Conservation (phyloP, 2,113 vertebrate genomes). For the Aramus guarauna region DNA sequence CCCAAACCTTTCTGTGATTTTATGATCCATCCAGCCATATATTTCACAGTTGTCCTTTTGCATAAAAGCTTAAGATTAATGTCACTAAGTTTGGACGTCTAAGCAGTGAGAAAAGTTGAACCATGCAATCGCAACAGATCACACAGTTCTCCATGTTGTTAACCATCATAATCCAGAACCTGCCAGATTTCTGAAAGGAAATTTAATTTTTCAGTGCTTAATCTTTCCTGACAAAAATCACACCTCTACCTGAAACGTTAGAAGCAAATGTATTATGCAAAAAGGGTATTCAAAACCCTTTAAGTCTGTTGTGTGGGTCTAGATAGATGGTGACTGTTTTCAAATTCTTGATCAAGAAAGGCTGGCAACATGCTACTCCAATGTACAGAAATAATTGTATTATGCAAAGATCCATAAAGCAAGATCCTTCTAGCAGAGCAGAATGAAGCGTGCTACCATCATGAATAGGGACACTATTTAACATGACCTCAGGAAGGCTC, state of each 20-base stretch:
- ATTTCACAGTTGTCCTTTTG: not conserved
- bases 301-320: not conserved
- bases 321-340: not conserved
- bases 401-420: not conserved
- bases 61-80: not conserved
- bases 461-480: not conserved
- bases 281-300: not conserved
- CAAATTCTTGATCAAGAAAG: not conserved
- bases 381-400: not conserved
- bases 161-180: not conserved
- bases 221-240: not conserved
- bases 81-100: not conserved
- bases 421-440: not conserved
- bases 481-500: not conserved
- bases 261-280: not conserved
- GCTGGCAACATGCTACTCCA: not conserved
- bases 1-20: too few species aligned
- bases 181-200: not conserved
- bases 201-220: not conserved
- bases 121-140: accelerated
- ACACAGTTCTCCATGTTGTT: not conserved
- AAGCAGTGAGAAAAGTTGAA: not conserved
- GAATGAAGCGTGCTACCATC: not conserved
- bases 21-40: not conserved
- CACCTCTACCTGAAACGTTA: not conserved